Base-by-base conservation (phyloP, 1,140 invertebrate genomes). In the Orchestia grillus region DNA sequence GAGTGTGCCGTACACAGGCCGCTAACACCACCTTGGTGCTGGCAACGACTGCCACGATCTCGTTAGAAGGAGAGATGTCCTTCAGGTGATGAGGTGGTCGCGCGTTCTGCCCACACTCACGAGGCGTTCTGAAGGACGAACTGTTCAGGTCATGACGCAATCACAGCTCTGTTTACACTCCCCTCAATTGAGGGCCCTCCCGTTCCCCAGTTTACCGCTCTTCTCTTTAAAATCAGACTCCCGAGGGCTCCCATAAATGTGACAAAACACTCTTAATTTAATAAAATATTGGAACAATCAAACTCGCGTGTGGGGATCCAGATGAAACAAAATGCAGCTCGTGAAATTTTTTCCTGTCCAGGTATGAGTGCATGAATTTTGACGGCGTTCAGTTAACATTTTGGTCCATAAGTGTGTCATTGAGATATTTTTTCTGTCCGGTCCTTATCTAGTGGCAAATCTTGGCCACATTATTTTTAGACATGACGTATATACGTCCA, bases 21-120 rank as follows among this genome's bases (percentile, higher is more conserved):
- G 88, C 92, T 94, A 44, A 45, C 40, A 47, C 44, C 44, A n/a
- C 92, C 43, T 94, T 16, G 43, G 43, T 45, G 36, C 92, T 40
- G 92, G 92, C 3, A 44, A 94, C 44, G 92, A 94, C 92, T 94
- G 92, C 44, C 44, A 45, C 44, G 44, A 94, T 94, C 43, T 45
- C 92, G 92, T 94, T 94, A 94, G 92, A 47, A 94, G 92, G 40
- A 94, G 92, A 94, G 3, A 94, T 94, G 92, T 47, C 92, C 44
- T 47, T 40, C 43, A 44, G 47, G 44, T 94, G 92, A 94, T 47
- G 92, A 47, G 92, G 6, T 94, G 8, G 6, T 40, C 11, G 44
- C 0, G 44, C 43, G 41, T 94, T 94, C 92, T 47, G 47, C 0
- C 36, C 44, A 94, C 92, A 44, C 92, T 94, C 44, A 94, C 92